Evolutionary conservation across 2,113 vertebrate genomes (phyloP).

Genomic region (Pterocles burchelli): DNA sequence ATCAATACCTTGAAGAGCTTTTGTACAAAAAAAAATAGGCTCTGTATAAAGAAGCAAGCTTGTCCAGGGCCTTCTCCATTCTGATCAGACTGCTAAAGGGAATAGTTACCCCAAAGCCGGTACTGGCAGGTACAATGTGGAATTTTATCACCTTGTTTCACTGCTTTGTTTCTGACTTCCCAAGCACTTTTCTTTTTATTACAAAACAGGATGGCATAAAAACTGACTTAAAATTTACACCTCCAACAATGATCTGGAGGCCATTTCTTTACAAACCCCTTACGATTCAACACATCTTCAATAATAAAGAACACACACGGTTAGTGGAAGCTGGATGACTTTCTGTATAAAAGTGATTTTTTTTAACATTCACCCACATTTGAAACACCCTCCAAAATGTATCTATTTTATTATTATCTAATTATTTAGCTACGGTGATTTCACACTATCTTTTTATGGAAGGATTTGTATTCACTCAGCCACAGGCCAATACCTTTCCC

Average conservation of each 20-base stretch:
- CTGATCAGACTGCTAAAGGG: slow-evolving; percentile 36
- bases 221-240: slow-evolving; percentile 43
- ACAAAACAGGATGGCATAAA: background rate
- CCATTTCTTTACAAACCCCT: slow-evolving; percentile 41
- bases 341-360: background rate
- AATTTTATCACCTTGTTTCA: slow-evolving; percentile 42
- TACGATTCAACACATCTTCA: background rate
- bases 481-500: slow-evolving; percentile 62
- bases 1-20: background rate
- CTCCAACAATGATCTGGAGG: slow-evolving; percentile 29
- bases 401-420: slow-evolving; percentile 19
- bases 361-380: background rate
- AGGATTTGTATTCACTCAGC: slow-evolving; percentile 69
- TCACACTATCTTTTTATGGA: slow-evolving; percentile 47
- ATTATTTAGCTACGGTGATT: slow-evolving; percentile 33
- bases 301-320: slow-evolving; percentile 13
- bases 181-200: slow-evolving; percentile 30
- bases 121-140: background rate
- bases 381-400: background rate
- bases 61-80: background rate
- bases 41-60: slow-evolving; percentile 19
- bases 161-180: slow-evolving; percentile 28
- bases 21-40: background rate
- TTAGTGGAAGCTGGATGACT: slow-evolving; percentile 1
- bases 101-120: slow-evolving; percentile 8